Percentiles rank a stretch among this genome's conserved stretches.
These are phyloP conservation scores for Turdus rufiventris DNA, from an alignment of 2,113 vertebrate species.

Conservation along the genomic window DNA sequence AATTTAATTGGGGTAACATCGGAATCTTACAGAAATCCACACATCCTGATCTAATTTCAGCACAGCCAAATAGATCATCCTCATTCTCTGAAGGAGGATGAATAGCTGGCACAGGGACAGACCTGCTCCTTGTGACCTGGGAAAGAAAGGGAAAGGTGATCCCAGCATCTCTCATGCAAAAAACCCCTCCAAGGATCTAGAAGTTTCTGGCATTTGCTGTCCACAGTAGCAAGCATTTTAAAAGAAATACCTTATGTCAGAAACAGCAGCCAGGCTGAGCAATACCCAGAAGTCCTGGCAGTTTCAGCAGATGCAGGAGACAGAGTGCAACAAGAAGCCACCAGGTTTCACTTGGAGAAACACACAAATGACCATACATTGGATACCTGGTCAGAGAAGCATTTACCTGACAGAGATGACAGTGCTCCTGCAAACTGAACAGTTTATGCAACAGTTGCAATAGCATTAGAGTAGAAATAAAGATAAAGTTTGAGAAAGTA, in stretches of 20 bases:
- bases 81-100: background rate
- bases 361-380: background rate
- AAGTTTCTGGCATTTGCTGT: background rate
- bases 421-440: background rate
- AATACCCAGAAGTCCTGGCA: background rate
- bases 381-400: background rate
- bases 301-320: background rate
- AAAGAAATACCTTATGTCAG: background rate
- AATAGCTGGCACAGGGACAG: background rate
- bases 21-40: background rate
- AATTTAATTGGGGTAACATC: background rate
- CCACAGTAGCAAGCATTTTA: background rate
- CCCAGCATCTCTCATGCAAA: rapidly evolving
- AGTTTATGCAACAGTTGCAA: background rate
- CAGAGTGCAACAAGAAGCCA: background rate
- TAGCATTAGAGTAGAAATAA: background rate
- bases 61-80: background rate
- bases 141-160: background rate
- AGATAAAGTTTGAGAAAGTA: background rate
- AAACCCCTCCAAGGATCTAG: background rate
- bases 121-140: background rate
- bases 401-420: background rate
- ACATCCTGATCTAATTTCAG: background rate
- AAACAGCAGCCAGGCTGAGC: background rate
- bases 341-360: background rate